Base-by-base conservation (phyloP, 2,113 vertebrate species). In the Camarhynchus parvulus region DNA sequence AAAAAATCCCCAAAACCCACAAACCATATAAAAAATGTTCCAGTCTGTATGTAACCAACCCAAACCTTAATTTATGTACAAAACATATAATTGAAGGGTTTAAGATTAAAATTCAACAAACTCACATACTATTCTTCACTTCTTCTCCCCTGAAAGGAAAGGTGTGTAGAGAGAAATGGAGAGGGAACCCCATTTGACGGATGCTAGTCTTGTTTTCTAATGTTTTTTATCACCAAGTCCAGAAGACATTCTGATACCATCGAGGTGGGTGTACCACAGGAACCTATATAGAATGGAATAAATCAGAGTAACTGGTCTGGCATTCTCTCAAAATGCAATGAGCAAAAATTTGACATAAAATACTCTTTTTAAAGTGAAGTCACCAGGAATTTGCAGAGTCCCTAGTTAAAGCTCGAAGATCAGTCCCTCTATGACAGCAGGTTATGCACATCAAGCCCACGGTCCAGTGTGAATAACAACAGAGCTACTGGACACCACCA, bases 151-250 rank as follows among this genome's bases (percentile, higher is more conserved):
- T 42, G 8, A 79, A 76, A 96, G 96, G 94, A 95, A 95, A 95
- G 87, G 11, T 33, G 20, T 58, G 77, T 27, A 87, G 83, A 95
- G 18, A 96, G 31, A 87, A 91, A 49, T 14, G 53, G 88, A 92
- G 86, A 95, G 52, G n/a, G 88, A 96, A 64, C 92, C 93, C 96
- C 95, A 96, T 97, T 87, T 86, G 96, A 94, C 66, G 90, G 83
- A 82, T 1, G 17, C 80, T 82, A 79, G 37, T 87, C 93, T 79
- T 83, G 73, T 86, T 72, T 88, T 75, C 82, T 96, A 95, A 4
- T 64, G 30, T 15, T 66, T 79, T 78, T 81, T 59, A 72, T 66
- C 55, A 7, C 30, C 44, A 86, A 90, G 47, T 53, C 73, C 79
- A 62, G 90, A 93, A 83, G 61, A 46, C 83, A 96, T 96, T 69